Evolutionary conservation across 2,797 vertebrate genomes (phyloP), one percentile per base, ranked within the genome.

Genomic region (Vireo griseus): DNA sequence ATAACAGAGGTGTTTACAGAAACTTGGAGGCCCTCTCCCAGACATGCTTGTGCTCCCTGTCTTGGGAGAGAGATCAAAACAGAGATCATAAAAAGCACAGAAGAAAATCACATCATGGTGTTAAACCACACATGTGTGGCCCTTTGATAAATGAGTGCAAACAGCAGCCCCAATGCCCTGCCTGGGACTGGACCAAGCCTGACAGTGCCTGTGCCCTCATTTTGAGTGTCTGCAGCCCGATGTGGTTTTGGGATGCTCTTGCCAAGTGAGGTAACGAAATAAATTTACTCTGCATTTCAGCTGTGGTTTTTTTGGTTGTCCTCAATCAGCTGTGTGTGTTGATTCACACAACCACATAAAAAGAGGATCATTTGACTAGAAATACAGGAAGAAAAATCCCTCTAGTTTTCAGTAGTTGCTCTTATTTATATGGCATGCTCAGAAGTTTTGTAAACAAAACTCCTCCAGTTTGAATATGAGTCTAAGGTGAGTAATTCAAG

Each of bases 121-220:
- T 31, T 62, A 86, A 18, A 16, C 55, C 57, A 22, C 2, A 2
- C 0, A 0, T 26, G 31, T 1, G 1, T 21, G 16, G 42, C 57
- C 29, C 25, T 69, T 48, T 42, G 57, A 35, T 42, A 26, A 48
- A 54, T 15, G 35, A 10, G 24, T 48, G 42, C 42, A 42, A 31
- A 26, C 6, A 55, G 55, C 57, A 48, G 65, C 48, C 31, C 55
- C 11, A 2, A 4, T 39, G 55, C 25, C 29, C 29, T 69, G 47
- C 29, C 40, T 35, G 65, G 40, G 14, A 11, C 40, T 7, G 14
- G 57, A 20, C 73, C 42, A 48, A 48, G 35, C 55, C 29, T 35
- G 63, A 40, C 0, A 0, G 33, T 47, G 47, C 19, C 33, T 33
- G 39, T 0, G 0, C 16, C 16, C 33, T 54, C 48, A 7, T 54